Evolutionary conservation across 2,113 vertebrate species (phyloP), one percentile per base, ranked within the genome.

Genomic region (Leptocoma aspasia): DNA sequence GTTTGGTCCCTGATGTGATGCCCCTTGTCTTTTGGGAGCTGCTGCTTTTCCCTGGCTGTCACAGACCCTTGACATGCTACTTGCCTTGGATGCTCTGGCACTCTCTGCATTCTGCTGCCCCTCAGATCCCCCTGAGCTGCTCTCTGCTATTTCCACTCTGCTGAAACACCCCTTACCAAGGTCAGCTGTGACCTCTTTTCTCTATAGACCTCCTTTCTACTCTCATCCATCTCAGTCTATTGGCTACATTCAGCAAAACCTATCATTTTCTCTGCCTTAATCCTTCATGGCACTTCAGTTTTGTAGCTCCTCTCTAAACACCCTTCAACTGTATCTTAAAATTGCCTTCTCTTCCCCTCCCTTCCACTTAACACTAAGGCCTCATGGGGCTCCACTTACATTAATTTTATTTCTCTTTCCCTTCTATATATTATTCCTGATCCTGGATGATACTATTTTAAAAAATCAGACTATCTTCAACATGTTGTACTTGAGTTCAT

Each of bases 261-360:
- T 82, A 39, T 63, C 15, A 42, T 92, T 94, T 95, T 90, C 59
- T 59, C 15, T 76, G 27, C 39, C 77, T 90, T 88, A 92, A 87
- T 90, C 39, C 9, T 70, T 30, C 16, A 15, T 52, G 82, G 23
- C 63, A 70, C 47, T 68, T 84, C 6, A 11, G 57, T 92, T 89
- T 90, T 14, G 12, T 16, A 63, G 20, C 59, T 94, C 31, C 12
- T 91, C 31, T 82, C 9, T 84, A 54, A 91, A 84, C 0, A 4
- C 8, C 65, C 44, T 91, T 94, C 73, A 91, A 13, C 37, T 56
- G 41, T 42, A 33, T 72, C 44, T 45, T 71, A 35, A 64, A 68
- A 70, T 5, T 66, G 6, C 16, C 11, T 75, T 91, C 53, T 63
- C 12, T 50, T 81, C 49, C 8, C 5, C 26, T 76, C 37, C 14